Evolutionary conservation across 2,888 invertebrate genomes (phyloP).

Genomic region (Melanostoma mellinum): DNA sequence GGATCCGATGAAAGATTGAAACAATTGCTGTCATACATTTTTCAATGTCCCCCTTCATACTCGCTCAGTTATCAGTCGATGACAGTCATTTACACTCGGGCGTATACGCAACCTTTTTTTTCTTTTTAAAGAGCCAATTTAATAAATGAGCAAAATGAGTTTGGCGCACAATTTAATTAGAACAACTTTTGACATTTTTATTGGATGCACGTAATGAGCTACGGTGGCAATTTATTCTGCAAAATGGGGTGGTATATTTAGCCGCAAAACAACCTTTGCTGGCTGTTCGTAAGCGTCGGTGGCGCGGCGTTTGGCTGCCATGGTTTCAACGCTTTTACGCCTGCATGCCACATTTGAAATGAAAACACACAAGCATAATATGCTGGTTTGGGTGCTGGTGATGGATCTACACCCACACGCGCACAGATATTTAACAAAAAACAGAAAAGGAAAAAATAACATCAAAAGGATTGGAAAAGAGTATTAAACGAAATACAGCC

Average conservation of each 20-base stretch:
- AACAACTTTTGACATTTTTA: conserved; percentile 68
- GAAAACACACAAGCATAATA: conserved; percentile 31
- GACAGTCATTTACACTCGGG: conserved; percentile 46
- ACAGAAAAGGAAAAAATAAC: conserved; percentile 5
- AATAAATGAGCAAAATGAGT: conserved; percentile 54
- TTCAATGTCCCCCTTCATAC: conserved; percentile 34
- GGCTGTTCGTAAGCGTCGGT: conserved; percentile 4
- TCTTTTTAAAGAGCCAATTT: conserved; percentile 51
- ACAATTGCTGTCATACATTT: conserved; percentile 22
- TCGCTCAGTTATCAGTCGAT: conserved; percentile 22
- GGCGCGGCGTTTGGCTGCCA: background rate
- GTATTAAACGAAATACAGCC: conserved; percentile 23
- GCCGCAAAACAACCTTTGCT: conserved; percentile 26
- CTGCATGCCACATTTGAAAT: conserved; percentile 59
- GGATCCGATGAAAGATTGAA: conserved; percentile 35
- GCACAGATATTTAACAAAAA: conserved; percentile 3
- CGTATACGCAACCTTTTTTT: conserved; percentile 64
- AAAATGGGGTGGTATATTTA: conserved; percentile 39
- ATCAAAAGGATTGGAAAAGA: conserved; percentile 17
- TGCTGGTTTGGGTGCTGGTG: conserved; percentile 10
- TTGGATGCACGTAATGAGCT: conserved; percentile 69
- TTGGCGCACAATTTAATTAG: conserved; percentile 70
- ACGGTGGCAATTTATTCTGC: conserved; percentile 57
- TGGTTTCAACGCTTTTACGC: conserved; percentile 46
- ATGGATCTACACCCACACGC: conserved; percentile 22